Evolutionary conservation across 64 coral and sea anemone species (phyloP).

Genomic region (Porites australiensis): DNA sequence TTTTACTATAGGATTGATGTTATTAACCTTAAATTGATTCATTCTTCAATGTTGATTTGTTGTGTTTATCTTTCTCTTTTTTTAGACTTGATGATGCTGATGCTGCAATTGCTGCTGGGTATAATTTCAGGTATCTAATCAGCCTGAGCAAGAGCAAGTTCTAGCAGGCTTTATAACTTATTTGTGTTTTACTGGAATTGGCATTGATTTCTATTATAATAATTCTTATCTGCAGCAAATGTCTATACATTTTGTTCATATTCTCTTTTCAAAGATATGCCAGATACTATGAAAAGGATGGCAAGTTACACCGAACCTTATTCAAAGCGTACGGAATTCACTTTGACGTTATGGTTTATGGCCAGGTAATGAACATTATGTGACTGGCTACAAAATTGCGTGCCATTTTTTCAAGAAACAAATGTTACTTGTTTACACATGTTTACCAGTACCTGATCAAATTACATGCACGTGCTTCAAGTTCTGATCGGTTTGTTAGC

Average conservation of each 20-base stretch:
- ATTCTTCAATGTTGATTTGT: not conserved
- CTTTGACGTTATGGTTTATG: conserved; percentile 79
- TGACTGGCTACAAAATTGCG: no score
- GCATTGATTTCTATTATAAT: no score
- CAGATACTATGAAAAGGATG: conserved; percentile 78
- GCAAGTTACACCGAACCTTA: conserved; percentile 81
- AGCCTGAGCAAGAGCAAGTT: no score
- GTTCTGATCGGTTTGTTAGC: no score
- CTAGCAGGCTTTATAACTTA: no score
- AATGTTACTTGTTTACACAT: no score
- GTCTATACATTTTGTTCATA: not conserved
- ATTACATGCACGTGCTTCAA: no score
- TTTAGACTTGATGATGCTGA: conserved; percentile 84
- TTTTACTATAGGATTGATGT: no score
- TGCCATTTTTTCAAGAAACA: no score
- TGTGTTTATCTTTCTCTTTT: not conserved
- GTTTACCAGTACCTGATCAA: no score
- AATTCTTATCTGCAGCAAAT: not conserved
- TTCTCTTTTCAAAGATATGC: conserved; percentile 68
- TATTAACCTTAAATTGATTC: no score
- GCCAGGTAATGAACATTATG: conserved; percentile 67
- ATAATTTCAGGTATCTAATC: conserved; percentile 92
- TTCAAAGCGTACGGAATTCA: conserved; percentile 97
- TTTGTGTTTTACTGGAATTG: no score
- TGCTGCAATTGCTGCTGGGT: conserved; percentile 85